These are phyloP conservation scores for Bombus terrestris DNA, from an alignment of 1,140 invertebrate species.

Conservation along the genomic window DNA sequence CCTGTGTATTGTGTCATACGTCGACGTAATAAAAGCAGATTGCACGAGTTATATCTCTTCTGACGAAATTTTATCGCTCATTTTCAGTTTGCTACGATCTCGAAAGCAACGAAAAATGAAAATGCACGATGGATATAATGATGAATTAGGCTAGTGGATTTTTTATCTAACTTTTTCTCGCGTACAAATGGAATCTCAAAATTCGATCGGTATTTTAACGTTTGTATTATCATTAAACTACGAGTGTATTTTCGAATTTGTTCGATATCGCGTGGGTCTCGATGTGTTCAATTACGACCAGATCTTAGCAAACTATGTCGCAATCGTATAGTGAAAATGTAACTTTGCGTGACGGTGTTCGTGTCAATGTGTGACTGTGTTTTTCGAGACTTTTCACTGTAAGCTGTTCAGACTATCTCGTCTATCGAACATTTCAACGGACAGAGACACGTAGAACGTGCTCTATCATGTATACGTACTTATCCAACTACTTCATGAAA, in stretches of 20 bases:
- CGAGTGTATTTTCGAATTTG: background rate
- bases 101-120: background rate
- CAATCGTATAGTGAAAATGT: background rate
- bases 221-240: background rate
- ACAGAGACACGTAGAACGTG: background rate
- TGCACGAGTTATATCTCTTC: conserved; percentile 6
- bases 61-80: background rate
- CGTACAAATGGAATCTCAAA: background rate
- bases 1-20: conserved; percentile 4
- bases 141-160: background rate
- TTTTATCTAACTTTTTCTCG: background rate
- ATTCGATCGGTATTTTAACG: background rate
- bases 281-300: background rate
- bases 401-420: background rate
- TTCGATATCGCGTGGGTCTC: background rate
- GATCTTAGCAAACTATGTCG: background rate
- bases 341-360: background rate
- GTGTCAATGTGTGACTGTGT: background rate
- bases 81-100: conserved; percentile 16
- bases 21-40: conserved; percentile 28
- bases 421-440: background rate
- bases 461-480: conserved; percentile 1
- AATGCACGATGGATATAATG: background rate
- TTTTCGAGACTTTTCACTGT: background rate
- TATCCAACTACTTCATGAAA: background rate